Evolutionary conservation across 2,888 invertebrate species (phyloP).

Genomic region (Silvanus unidentatus): DNA sequence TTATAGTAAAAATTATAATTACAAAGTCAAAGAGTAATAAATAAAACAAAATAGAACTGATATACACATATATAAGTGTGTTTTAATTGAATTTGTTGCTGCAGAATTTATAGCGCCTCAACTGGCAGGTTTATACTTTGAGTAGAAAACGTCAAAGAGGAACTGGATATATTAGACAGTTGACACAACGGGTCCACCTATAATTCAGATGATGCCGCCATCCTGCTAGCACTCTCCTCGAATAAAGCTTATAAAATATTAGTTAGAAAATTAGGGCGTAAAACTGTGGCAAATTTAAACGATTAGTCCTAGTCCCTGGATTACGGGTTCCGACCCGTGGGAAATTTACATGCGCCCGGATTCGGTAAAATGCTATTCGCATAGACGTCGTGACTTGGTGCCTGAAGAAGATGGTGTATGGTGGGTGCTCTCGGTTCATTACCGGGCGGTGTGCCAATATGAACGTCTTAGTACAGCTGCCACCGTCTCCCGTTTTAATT

Average conservation of each 20-base stretch:
- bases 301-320: constrained; percentile 13
- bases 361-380: constrained; percentile 10
- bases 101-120: too few species aligned
- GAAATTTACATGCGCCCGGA: constrained; percentile 13
- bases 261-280: constrained; percentile 12
- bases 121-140: too few species aligned
- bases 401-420: background rate
- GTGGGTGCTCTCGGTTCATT: background rate
- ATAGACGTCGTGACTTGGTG: constrained; percentile 8
- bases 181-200: too few species aligned
- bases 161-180: too few species aligned
- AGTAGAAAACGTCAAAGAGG: too few species aligned
- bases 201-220: too few species aligned
- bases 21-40: too few species aligned
- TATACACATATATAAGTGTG: too few species aligned
- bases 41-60: too few species aligned
- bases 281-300: constrained; percentile 17
- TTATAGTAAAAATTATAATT: too few species aligned
- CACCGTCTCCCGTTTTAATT: constrained; percentile 22
- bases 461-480: constrained; percentile 13
- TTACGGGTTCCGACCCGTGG: constrained; percentile 10
- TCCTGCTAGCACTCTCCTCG: too few species aligned
- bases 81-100: too few species aligned
- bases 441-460: constrained; percentile 5
- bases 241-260: constrained; percentile 13